Percentiles rank a stretch among this genome's conserved stretches.
These are phyloP conservation scores for Drosophila varians DNA, from an alignment of 1,140 invertebrate genomes.

Conservation along the genomic window DNA sequence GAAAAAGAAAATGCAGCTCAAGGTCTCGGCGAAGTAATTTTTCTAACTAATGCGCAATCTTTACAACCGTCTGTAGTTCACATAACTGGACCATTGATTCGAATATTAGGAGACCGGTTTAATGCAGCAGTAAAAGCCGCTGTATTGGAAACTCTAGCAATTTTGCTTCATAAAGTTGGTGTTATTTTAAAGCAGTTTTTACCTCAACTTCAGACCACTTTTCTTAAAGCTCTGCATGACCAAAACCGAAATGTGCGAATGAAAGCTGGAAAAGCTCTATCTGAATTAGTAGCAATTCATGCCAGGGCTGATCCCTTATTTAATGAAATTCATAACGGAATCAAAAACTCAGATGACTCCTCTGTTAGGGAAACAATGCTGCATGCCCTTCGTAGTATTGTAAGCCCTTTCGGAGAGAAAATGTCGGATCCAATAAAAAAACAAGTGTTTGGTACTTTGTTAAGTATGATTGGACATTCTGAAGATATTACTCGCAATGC, in stretches of 20 bases:
- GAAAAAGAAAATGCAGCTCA: slow-evolving; percentile 97
- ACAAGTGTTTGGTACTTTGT: slow-evolving; percentile 89
- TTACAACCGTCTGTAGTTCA: slow-evolving; percentile 97
- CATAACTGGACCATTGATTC: slow-evolving; percentile 98
- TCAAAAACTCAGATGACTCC: slow-evolving; percentile 93
- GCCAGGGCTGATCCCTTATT: slow-evolving; percentile 94
- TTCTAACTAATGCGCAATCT: slow-evolving; percentile 91
- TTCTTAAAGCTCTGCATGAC: slow-evolving; percentile 96
- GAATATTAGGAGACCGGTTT: slow-evolving; percentile 98
- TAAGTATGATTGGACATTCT: slow-evolving; percentile 87
- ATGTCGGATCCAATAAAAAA: slow-evolving; percentile 92
- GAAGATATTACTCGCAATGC: slow-evolving; percentile 92
- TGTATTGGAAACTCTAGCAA: slow-evolving; percentile 96
- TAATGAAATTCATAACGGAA: slow-evolving; percentile 93
- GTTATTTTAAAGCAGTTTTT: slow-evolving; percentile 98
- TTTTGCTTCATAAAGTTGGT: slow-evolving; percentile 95
- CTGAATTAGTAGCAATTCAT: slow-evolving; percentile 95
- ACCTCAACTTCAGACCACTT: slow-evolving; percentile 98
- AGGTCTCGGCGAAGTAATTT: slow-evolving; percentile 96
- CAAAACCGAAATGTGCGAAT: slow-evolving; percentile 93
- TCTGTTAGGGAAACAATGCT: slow-evolving; percentile 95
- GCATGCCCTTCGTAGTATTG: slow-evolving; percentile 93
- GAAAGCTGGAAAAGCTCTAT: slow-evolving; percentile 94
- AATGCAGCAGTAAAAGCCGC: slow-evolving; percentile 97
- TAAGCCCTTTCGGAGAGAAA: slow-evolving; percentile 93